phyloP scores from a whole-genome alignment of 2,113 vertebrate genomes.

The Stigmatopora argus region DNA sequence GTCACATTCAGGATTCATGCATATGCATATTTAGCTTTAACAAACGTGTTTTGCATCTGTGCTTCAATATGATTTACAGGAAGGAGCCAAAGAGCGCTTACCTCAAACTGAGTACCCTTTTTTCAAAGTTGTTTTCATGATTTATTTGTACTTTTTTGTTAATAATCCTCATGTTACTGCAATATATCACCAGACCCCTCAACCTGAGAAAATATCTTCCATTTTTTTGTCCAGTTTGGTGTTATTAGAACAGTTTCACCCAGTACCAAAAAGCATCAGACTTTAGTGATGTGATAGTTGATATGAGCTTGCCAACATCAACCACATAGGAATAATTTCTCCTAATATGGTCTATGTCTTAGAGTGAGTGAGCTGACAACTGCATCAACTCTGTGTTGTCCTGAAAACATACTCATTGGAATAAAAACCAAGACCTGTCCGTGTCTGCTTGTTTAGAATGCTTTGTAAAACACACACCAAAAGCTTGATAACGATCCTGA shows the following conservation, averaged over 20 bases:
- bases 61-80: conserved; percentile 12
- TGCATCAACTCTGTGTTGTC: conserved; percentile 61
- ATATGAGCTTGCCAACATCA: conserved; percentile 21
- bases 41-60: conserved; percentile 2
- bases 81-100: conserved; percentile 52
- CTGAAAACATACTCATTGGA: conserved; percentile 48
- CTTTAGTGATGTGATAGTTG: conserved; percentile 30
- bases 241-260: conserved; percentile 8
- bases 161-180: conserved; percentile 10
- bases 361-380: conserved; percentile 35
- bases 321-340: conserved; percentile 12
- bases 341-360: conserved; percentile 11
- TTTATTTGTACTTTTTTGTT: conserved; percentile 15
- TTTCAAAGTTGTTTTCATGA: conserved; percentile 34
- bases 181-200: conserved; percentile 8
- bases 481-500: too few species aligned
- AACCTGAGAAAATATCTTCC: conserved; percentile 45
- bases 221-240: conserved; percentile 14
- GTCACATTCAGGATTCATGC: conserved; percentile 10
- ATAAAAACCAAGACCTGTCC: conserved; percentile 57
- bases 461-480: background rate
- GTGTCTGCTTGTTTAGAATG: conserved; percentile 23
- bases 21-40: background rate
- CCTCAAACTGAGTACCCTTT: conserved; percentile 30
- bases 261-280: conserved; percentile 18